Evolutionary conservation across 2,113 vertebrate species (phyloP).

Genomic region (Copsychus sechellarum): DNA sequence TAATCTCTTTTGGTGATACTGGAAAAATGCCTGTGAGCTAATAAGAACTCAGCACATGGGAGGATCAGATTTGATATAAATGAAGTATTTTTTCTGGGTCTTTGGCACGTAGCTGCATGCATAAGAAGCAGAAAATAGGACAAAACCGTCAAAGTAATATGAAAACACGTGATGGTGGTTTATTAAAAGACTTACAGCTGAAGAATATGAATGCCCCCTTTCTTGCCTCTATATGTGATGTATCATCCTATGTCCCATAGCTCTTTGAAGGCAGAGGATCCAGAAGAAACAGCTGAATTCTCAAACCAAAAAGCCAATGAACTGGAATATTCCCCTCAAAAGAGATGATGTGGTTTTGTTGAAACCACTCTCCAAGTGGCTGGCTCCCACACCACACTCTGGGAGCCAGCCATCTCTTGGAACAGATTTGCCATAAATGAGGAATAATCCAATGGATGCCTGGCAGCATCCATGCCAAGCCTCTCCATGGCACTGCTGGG

Average conservation of each 20-base stretch:
- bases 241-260: background rate
- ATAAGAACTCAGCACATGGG: background rate
- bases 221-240: background rate
- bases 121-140: constrained; percentile 46
- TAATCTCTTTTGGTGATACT: constrained; percentile 3
- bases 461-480: background rate
- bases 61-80: constrained; percentile 10
- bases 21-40: constrained; percentile 31
- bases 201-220: constrained; percentile 13
- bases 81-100: constrained; percentile 9
- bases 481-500: rapidly evolving
- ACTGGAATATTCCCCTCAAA: constrained; percentile 40
- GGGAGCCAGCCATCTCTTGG: constrained; percentile 23
- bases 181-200: constrained; percentile 47
- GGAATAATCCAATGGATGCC: background rate
- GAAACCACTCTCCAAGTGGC: constrained; percentile 6
- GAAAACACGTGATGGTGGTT: background rate
- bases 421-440: constrained; percentile 17
- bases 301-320: constrained; percentile 38
- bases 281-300: constrained; percentile 60
- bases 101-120: background rate
- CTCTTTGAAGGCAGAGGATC: constrained; percentile 13
- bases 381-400: background rate
- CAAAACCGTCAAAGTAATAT: background rate
- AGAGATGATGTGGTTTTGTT: constrained; percentile 13